These are phyloP conservation scores for Podarcis raffonei DNA, from an alignment of 2,113 vertebrate species.

Conservation along the genomic window DNA sequence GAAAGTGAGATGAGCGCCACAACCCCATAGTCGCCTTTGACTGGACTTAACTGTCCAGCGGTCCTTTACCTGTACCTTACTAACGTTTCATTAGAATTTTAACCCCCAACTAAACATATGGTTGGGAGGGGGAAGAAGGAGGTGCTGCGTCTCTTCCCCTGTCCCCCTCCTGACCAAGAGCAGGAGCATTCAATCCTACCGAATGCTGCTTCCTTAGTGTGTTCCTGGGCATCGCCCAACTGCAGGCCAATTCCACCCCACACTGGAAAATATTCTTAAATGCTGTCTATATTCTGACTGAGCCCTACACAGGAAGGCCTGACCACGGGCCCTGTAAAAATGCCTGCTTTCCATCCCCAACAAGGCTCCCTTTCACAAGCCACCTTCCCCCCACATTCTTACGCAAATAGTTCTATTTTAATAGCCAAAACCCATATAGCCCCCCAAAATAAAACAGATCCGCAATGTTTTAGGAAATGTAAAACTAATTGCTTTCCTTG, in stretches of 20 bases:
- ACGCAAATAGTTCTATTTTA: slow-evolving; percentile 62
- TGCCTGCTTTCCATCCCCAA: slow-evolving; percentile 28
- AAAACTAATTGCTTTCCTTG: slow-evolving; percentile 55
- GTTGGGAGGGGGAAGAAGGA: too few relatives aligned
- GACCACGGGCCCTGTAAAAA: background rate
- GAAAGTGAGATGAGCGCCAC: too few relatives aligned
- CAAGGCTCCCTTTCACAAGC: slow-evolving; percentile 54
- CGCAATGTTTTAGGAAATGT: slow-evolving; percentile 51
- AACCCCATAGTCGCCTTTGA: too few relatives aligned
- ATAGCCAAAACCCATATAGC: slow-evolving; percentile 41
- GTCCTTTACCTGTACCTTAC: too few relatives aligned
- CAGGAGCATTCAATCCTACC: too few relatives aligned
- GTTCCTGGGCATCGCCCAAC: too few relatives aligned
- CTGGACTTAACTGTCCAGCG: too few relatives aligned
- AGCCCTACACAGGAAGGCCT: background rate
- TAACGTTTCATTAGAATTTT: too few relatives aligned
- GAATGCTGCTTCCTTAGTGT: too few relatives aligned
- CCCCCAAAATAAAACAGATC: background rate
- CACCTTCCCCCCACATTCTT: slow-evolving; percentile 51
- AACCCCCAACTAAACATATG: too few relatives aligned
- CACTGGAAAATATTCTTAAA: background rate
- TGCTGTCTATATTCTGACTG: background rate
- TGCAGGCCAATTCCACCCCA: background rate
- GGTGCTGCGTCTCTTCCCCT: too few relatives aligned
- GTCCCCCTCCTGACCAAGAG: too few relatives aligned